These are phyloP conservation scores for Synaphobranchus kaupii DNA, from an alignment of 2,797 vertebrate genomes.

Conservation along the genomic window DNA sequence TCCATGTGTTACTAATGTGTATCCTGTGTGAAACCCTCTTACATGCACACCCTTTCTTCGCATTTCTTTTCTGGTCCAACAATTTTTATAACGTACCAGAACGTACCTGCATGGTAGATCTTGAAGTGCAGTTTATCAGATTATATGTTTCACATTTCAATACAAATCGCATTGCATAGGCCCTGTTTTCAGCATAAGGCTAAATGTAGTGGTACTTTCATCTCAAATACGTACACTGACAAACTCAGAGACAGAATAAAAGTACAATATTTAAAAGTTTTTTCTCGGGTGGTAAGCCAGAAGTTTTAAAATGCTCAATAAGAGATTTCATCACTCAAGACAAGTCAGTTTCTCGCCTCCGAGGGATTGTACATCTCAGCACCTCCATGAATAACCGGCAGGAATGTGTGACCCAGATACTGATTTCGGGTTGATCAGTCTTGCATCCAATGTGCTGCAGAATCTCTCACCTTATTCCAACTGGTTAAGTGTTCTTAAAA, in stretches of 20 bases:
- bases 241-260: neutral
- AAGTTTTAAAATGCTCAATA: slow-evolving; percentile 3
- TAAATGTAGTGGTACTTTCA: neutral
- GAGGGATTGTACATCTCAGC: neutral
- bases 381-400: neutral
- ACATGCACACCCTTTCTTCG: neutral
- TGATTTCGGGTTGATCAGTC: neutral
- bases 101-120: neutral
- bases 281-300: neutral
- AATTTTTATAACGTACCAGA: neutral
- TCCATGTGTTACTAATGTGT: neutral
- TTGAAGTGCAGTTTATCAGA: neutral
- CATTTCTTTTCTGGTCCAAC: neutral
- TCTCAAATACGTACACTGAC: neutral
- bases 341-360: neutral
- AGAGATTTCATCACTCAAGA: slow-evolving; percentile 9
- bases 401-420: slow-evolving; percentile 1
- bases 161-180: neutral
- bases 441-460: neutral
- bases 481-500: neutral
- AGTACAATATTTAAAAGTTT: neutral
- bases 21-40: neutral
- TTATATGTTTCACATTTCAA: neutral
- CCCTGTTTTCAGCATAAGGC: neutral
- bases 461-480: neutral